Conservation (phyloP, 2,113 vertebrate species). For the Pao palembangensis region DNA sequence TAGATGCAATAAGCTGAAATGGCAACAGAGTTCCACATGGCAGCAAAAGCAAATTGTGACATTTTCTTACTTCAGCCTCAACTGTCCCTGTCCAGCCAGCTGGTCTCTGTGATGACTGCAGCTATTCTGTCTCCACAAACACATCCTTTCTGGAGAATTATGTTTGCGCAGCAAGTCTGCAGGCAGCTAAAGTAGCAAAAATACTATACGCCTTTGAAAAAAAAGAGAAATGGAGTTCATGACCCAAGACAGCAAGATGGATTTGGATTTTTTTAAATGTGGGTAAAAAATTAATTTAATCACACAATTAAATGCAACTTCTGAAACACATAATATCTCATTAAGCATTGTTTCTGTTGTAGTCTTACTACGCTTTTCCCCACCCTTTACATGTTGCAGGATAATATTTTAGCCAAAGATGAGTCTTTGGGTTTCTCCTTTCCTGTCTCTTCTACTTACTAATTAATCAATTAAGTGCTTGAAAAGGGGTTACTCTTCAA, state of each 20-base stretch:
- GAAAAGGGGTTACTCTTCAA: conserved; percentile 49
- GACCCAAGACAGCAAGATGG: neutral
- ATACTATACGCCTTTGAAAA: neutral
- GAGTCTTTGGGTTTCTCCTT: conserved; percentile 53
- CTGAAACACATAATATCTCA: too few relatives aligned
- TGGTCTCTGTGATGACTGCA: conserved; percentile 6
- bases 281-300: too few relatives aligned
- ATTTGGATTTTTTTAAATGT: neutral
- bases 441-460: conserved; percentile 33
- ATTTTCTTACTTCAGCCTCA: conserved; percentile 22
- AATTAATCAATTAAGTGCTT: conserved; percentile 71
- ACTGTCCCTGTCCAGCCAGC: neutral
- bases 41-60: conserved; percentile 17
- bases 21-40: conserved; percentile 5
- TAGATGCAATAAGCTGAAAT: conserved; percentile 14
- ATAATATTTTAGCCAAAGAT: conserved; percentile 41
- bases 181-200: conserved; percentile 2
- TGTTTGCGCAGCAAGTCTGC: neutral
- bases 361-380: neutral
- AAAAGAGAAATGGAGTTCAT: neutral
- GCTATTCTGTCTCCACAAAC: neutral
- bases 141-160: neutral
- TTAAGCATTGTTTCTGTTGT: neutral
- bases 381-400: neutral
- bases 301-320: neutral